Evolutionary conservation across 2,888 invertebrate species (phyloP).

Genomic region (Acrocyrtus sp.): DNA sequence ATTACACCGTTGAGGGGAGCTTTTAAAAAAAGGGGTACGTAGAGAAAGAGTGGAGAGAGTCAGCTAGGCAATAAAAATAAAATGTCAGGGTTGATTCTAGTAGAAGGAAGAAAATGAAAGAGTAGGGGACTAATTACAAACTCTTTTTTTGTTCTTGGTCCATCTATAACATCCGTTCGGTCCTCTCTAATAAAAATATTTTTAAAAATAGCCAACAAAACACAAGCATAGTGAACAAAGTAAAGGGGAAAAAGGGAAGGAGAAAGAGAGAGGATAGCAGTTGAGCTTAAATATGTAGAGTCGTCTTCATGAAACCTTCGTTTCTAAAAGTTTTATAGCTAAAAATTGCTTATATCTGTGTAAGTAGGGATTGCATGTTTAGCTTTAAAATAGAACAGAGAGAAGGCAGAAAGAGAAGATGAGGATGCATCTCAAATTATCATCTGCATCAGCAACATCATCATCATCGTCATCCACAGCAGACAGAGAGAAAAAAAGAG

Average conservation of each 20-base stretch:
- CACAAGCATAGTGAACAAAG: no score
- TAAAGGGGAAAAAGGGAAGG: neutral
- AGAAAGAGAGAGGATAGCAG: no score
- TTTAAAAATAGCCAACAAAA: neutral
- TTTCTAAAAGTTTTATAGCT: no score
- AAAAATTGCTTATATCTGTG: neutral
- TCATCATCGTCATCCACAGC: neutral
- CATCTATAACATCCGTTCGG: neutral
- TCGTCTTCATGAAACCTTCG: neutral
- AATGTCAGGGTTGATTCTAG: conserved; percentile 46
- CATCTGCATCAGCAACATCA: neutral
- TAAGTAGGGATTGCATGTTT: no score
- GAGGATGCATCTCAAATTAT: neutral
- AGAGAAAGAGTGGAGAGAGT: no score
- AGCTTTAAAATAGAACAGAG: neutral
- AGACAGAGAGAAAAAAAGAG: no score
- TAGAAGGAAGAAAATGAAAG: conserved; percentile 11
- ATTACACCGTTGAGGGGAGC: no score
- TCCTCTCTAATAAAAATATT: neutral
- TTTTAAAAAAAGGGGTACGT: neutral
- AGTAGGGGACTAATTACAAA: conserved; percentile 32
- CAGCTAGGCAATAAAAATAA: conserved; percentile 15
- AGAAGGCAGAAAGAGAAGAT: neutral
- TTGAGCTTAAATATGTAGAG: neutral
- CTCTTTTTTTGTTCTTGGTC: neutral